A percentile compares a stretch with the other conserved stretches of the same genome.
These are phyloP conservation scores for Oscheius onirici DNA, from an alignment of 2,888 invertebrate species.

Conservation along the genomic window DNA sequence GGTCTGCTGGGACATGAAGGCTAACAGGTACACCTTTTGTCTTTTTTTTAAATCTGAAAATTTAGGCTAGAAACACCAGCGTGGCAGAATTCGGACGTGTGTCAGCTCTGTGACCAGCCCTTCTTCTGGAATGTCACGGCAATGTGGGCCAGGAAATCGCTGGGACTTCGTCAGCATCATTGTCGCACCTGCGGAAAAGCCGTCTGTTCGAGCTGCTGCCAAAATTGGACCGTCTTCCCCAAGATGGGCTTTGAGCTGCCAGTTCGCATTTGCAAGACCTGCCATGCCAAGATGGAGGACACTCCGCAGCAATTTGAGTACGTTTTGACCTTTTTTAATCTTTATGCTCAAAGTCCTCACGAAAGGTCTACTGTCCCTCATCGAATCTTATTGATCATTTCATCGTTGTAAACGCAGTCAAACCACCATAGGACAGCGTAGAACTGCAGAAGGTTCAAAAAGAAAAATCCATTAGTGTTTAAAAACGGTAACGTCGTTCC, in stretches of 20 bases:
- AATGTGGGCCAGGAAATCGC: conserved; percentile 89
- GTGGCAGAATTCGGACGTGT: conserved; percentile 93
- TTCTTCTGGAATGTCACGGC: conserved; percentile 99
- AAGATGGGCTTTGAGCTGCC: conserved; percentile 97
- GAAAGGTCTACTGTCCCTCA: neutral
- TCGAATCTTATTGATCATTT: no score
- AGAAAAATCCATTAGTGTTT: no score
- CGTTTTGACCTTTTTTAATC: conserved; percentile 22
- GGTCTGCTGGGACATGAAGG: conserved; percentile 93
- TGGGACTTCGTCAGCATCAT: conserved; percentile 75
- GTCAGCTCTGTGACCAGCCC: conserved; percentile 91
- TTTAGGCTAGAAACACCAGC: conserved; percentile 83
- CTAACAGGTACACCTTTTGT: conserved; percentile 73
- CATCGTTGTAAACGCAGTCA: no score
- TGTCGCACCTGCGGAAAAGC: conserved; percentile 87
- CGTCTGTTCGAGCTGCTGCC: conserved; percentile 90
- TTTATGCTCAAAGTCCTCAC: neutral
- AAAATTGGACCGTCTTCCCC: conserved; percentile 87
- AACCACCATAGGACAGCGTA: no score
- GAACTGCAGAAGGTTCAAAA: no score
- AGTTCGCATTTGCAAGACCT: conserved; percentile 92
- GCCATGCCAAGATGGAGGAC: conserved; percentile 76
- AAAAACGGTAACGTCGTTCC: no score
- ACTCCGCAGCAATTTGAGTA: conserved; percentile 68
- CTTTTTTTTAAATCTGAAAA: neutral